These are phyloP conservation scores for Pristionchus arcanus DNA, from an alignment of 2,888 invertebrate species.

Conservation along the genomic window DNA sequence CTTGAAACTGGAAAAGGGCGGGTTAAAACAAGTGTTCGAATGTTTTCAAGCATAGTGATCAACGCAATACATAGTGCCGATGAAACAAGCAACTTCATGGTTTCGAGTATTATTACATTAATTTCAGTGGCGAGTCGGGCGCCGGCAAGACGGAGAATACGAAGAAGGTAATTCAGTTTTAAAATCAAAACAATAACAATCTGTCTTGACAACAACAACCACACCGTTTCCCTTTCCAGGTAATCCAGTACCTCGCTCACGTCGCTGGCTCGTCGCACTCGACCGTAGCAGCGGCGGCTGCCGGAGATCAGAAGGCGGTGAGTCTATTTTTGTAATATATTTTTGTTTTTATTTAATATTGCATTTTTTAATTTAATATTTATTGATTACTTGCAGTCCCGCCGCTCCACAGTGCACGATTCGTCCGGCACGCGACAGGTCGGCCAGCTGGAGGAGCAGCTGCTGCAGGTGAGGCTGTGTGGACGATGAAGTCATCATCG, in stretches of 20 bases:
- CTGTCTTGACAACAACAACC: neutral
- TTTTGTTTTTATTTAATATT: neutral
- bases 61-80: too few relatives aligned
- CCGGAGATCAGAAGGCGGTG: slow-evolving; percentile 79
- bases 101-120: neutral
- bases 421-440: slow-evolving; percentile 45
- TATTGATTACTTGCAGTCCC: slow-evolving; percentile 11
- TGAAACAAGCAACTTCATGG: neutral
- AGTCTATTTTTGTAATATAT: neutral
- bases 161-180: slow-evolving; percentile 86
- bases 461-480: slow-evolving; percentile 86
- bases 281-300: slow-evolving; percentile 51
- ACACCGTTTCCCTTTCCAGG: slow-evolving; percentile 80
- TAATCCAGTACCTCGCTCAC: slow-evolving; percentile 99
- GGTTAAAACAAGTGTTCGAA: too few relatives aligned
- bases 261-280: slow-evolving; percentile 90
- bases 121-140: slow-evolving; percentile 92
- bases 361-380: neutral
- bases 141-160: slow-evolving; percentile 99
- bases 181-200: neutral
- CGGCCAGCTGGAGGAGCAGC: slow-evolving; percentile 98
- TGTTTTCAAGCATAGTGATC: too few relatives aligned
- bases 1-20: neutral
- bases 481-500: too few relatives aligned
- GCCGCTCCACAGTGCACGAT: slow-evolving; percentile 42